Conservation (phyloP, 2,113 vertebrate species). For the Corythaixoides concolor region DNA sequence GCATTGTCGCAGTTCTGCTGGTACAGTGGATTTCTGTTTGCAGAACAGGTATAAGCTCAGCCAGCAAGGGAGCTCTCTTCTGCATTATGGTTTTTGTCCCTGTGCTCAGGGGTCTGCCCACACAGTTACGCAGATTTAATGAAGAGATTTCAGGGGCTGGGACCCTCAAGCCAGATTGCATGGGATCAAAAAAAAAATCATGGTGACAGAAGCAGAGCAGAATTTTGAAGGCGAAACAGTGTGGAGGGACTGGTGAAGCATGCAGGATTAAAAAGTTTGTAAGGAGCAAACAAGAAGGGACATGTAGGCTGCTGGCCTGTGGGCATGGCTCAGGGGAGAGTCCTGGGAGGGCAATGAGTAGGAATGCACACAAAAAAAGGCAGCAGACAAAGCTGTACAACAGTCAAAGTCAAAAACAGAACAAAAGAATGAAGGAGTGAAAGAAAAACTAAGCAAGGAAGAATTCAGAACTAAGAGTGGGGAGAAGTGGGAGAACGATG, state of each 20-base stretch:
- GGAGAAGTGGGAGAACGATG: not conserved
- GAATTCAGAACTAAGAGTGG: not conserved
- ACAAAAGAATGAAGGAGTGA: not conserved
- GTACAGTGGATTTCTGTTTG: not conserved
- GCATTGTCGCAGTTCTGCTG: not conserved
- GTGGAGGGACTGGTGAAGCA: not conserved
- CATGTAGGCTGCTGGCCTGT: not conserved
- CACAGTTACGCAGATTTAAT: not conserved
- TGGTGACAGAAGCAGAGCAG: not conserved
- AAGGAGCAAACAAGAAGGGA: not conserved
- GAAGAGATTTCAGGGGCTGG: not conserved
- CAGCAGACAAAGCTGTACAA: not conserved
- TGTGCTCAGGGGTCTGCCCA: not conserved
- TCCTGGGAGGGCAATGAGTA: not conserved
- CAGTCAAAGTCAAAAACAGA: not conserved
- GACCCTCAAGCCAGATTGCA: not conserved
- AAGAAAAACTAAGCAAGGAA: not conserved
- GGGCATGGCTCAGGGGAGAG: not conserved
- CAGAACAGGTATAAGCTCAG: not conserved
- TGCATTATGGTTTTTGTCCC: not conserved
- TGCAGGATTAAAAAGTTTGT: not conserved
- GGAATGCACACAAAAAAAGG: not conserved
- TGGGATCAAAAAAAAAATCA: not conserved
- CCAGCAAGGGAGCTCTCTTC: not conserved
- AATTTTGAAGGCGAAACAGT: not conserved